A percentile compares a stretch with the other conserved stretches of the same genome.
Conservation (phyloP, 2,113 vertebrate genomes). For the Pomatostomus ruficeps region DNA sequence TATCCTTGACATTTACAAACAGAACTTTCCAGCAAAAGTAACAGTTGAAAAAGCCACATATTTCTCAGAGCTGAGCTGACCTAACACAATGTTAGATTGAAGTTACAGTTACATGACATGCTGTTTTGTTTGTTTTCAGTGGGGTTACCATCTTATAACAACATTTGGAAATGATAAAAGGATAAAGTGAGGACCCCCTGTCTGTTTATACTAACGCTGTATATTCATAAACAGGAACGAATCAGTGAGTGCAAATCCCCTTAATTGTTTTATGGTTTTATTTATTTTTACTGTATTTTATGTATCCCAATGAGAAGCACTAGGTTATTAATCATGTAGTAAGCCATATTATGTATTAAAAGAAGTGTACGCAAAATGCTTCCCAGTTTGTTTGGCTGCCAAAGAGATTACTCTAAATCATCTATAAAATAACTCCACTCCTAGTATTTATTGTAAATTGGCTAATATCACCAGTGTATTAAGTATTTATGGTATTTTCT, state of each 20-base stretch:
- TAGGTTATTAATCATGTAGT: neutral
- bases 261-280: slow-evolving; percentile 49
- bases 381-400: neutral
- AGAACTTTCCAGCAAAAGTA: slow-evolving; percentile 10
- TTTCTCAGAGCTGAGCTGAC: slow-evolving; percentile 19
- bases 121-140: slow-evolving; percentile 51
- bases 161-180: slow-evolving; percentile 68
- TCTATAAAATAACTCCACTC: neutral
- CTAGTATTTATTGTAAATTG: neutral
- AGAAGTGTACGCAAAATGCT: neutral
- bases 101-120: slow-evolving; percentile 49
- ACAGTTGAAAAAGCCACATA: slow-evolving; percentile 40
- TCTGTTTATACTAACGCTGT: slow-evolving; percentile 53
- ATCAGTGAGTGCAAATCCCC: slow-evolving; percentile 37
- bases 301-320: neutral
- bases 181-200: slow-evolving; percentile 40
- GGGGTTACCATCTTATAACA: slow-evolving; percentile 40
- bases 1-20: neutral
- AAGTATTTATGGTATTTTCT: neutral
- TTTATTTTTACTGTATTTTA: slow-evolving; percentile 51
- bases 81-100: slow-evolving; percentile 29
- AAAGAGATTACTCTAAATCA: neutral
- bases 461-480: neutral
- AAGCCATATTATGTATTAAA: neutral
- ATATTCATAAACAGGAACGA: slow-evolving; percentile 45